phyloP scores from a whole-genome alignment of 2,797 vertebrate species.

The Remorina albescens region DNA sequence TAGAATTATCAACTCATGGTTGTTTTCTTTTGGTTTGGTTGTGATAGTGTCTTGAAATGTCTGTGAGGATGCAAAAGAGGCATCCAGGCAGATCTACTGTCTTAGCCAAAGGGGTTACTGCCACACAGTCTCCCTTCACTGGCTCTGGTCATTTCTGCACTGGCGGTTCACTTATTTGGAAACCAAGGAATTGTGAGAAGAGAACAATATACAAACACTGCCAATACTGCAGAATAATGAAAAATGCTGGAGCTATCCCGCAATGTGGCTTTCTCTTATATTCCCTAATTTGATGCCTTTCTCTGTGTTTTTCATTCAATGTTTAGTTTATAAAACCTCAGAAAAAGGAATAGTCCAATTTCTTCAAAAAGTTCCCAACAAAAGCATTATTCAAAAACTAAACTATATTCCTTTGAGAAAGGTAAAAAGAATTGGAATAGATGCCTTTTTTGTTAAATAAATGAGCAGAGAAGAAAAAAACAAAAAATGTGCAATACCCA shows the following conservation, averaged over 20 bases:
- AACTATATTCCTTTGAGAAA: background rate
- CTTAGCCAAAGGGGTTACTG: background rate
- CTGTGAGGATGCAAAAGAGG: too few species aligned
- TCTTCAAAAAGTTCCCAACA: too few species aligned
- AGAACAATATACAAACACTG: background rate
- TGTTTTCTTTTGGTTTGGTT: background rate
- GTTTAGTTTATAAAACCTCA: background rate
- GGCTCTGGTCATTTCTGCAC: background rate
- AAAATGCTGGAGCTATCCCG: background rate
- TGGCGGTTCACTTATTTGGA: background rate
- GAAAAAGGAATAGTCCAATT: background rate
- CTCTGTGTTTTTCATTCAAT: background rate
- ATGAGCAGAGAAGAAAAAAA: slow-evolving; percentile 6
- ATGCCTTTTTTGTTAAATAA: background rate
- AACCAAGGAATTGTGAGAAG: background rate
- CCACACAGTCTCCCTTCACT: background rate
- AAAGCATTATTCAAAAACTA: background rate
- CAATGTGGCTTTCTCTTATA: too few species aligned
- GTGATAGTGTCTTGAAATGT: background rate
- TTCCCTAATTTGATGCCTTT: too few species aligned
- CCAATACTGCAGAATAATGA: background rate
- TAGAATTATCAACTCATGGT: too few species aligned
- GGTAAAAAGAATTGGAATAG: background rate
- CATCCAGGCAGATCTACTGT: background rate
- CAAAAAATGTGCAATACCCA: background rate